Evolutionary conservation across 1,140 invertebrate species (phyloP), one percentile per base, ranked within the genome.

Genomic region (Sarcophaga bullata): DNA sequence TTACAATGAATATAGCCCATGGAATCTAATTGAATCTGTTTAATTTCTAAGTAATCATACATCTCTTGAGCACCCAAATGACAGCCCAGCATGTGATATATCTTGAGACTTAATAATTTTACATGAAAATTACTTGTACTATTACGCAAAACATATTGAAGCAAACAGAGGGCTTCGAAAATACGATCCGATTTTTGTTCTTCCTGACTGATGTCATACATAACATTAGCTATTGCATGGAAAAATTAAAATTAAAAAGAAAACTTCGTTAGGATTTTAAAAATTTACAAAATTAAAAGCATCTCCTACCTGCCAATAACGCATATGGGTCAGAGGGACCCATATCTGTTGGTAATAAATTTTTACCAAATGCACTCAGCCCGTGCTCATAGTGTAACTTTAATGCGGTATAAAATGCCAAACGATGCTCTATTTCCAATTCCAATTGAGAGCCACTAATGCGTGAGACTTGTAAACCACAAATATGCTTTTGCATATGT

Each of bases 11-110:
- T 91, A 91, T 97, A 95, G 78, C 97, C 95, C 86, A 99, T 91
- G 0, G 97, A 97, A 91, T 98, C 97, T 88, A 98, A 92, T 89
- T 99, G 98, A 84, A 99, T 94, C 91, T 98, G 97, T 91, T 99
- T 99, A 78, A 97, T 93, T 86, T 99, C 97, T 87, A 99, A 91
- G 76, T 91, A 91, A 83, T 92, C 91, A 86, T 95, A 96, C 83
- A 94, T 91, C 68, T 91, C 90, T 84, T 94, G 93, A 72, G 95
- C 95, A 6, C 93, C 93, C n/a, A 92, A 87, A 84, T 93, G 92
- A 85, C 93, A 94, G 84, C 95, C 95, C 84, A 96, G 90, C 72
- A 93, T 86, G 88, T 95, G 94, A 87, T 96, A 96, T 0, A 95
- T 91, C 80, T 94, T 92, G 37, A 96, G 90, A 9, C 95, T 92